Conservation (phyloP, 2,797 vertebrate genomes). For the Clarias laeviceps region DNA sequence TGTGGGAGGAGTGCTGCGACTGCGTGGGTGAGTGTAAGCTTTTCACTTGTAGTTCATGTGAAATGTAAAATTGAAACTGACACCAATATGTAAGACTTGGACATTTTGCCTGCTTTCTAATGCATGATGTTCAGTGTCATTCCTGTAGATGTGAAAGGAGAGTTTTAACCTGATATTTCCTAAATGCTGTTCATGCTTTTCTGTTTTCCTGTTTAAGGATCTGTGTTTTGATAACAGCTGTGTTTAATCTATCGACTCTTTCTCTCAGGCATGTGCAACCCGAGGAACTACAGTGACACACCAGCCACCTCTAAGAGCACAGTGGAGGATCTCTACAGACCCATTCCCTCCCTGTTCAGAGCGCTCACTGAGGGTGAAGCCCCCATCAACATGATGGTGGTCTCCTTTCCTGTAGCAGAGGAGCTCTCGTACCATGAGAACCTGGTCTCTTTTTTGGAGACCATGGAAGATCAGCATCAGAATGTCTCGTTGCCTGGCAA, state of each 20-base stretch:
- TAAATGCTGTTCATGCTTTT: constrained; percentile 38
- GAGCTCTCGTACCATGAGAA: constrained; percentile 94
- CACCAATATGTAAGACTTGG: background rate
- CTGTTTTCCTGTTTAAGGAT: constrained; percentile 16
- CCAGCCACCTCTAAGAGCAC: constrained; percentile 98
- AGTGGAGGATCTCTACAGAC: constrained; percentile 92
- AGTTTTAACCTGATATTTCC: background rate
- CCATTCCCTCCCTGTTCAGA: constrained; percentile 95
- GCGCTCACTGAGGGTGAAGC: constrained; percentile 95
- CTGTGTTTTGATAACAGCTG: constrained; percentile 24
- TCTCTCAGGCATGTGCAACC: constrained; percentile 93
- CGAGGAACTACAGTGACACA: constrained; percentile 95
- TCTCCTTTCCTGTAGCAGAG: constrained; percentile 94
- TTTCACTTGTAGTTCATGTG: background rate
- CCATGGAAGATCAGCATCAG: constrained; percentile 87
- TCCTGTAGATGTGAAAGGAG: background rate
- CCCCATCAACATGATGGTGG: constrained; percentile 93
- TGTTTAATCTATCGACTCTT: constrained; percentile 10
- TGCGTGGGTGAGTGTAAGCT: constrained; percentile 87
- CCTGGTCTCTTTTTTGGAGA: constrained; percentile 94
- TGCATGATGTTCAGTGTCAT: background rate
- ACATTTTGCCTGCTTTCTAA: background rate
- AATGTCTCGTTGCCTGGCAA: constrained; percentile 90
- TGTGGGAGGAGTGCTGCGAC: constrained; percentile 99
- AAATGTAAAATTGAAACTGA: background rate